Evolutionary conservation across 2,113 vertebrate genomes (phyloP).

Genomic region (Scomber japonicus): DNA sequence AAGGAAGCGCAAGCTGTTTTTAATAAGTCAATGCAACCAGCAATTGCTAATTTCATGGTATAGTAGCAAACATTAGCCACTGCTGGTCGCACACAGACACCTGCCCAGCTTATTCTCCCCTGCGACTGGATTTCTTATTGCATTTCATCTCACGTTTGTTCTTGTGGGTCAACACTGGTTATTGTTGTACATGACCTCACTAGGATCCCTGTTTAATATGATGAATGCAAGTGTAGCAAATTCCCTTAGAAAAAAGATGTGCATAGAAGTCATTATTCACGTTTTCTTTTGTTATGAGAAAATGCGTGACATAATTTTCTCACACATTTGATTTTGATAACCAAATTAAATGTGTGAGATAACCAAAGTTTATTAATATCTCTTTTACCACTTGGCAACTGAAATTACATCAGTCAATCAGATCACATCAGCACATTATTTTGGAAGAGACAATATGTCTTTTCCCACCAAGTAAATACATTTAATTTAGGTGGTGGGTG

Average conservation of each 20-base stretch:
- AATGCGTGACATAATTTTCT: neutral
- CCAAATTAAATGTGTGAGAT: no score
- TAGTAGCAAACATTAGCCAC: neutral
- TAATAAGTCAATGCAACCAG: neutral
- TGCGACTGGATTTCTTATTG: neutral
- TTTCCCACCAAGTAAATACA: no score
- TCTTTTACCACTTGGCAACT: neutral
- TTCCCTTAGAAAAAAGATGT: no score
- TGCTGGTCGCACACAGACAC: neutral
- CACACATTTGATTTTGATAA: neutral
- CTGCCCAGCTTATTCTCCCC: neutral
- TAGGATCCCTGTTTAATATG: no score
- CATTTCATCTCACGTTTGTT: neutral
- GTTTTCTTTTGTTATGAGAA: no score
- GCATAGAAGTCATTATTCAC: no score
- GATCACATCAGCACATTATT: no score
- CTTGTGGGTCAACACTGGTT: no score
- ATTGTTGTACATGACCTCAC: neutral
- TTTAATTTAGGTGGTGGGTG: no score
- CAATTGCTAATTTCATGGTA: constrained; percentile 8
- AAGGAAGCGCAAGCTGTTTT: neutral
- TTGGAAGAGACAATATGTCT: neutral
- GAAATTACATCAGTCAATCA: neutral
- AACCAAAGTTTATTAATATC: no score
- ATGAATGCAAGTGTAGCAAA: no score